phyloP scores from a whole-genome alignment of 2,113 vertebrate species.

The Talpa occidentalis region DNA sequence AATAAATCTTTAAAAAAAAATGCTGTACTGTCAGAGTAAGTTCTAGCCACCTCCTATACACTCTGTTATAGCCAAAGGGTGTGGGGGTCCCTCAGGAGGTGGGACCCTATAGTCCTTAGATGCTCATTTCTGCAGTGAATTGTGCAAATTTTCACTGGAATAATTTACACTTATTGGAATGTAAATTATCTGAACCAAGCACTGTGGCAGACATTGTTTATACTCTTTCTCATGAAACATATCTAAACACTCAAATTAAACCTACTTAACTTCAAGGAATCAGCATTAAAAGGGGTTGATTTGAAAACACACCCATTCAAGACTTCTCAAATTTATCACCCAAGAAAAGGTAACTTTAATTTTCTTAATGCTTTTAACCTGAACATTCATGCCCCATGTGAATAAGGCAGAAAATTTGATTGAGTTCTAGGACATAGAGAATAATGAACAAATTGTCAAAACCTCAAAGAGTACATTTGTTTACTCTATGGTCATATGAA shows the following conservation, averaged over 20 bases:
- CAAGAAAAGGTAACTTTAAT: background rate
- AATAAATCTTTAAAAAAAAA: too few relatives aligned
- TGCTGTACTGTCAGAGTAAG: background rate
- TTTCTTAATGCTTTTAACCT: constrained; percentile 28
- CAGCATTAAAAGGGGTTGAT: background rate
- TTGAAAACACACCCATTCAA: constrained; percentile 17
- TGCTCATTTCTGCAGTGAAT: background rate
- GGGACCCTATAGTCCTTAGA: background rate
- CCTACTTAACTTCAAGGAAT: background rate
- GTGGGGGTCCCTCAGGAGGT: background rate
- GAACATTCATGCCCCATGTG: background rate
- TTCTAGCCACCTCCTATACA: background rate
- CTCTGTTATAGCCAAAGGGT: background rate
- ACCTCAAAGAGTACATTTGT: constrained; percentile 27
- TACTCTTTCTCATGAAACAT: background rate
- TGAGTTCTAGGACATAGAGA: constrained; percentile 32
- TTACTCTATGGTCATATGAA: background rate
- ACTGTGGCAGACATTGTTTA: background rate
- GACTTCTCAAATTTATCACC: background rate
- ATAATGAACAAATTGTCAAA: background rate
- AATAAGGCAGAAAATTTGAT: constrained; percentile 42
- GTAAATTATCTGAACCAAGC: background rate
- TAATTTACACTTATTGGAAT: background rate
- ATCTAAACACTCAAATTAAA: background rate
- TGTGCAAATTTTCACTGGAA: too few relatives aligned